A percentile compares a stretch with the other conserved stretches of the same genome.
Evolutionary conservation across 2,113 vertebrate genomes (phyloP).

Genomic region (Neogobius melanostomus): DNA sequence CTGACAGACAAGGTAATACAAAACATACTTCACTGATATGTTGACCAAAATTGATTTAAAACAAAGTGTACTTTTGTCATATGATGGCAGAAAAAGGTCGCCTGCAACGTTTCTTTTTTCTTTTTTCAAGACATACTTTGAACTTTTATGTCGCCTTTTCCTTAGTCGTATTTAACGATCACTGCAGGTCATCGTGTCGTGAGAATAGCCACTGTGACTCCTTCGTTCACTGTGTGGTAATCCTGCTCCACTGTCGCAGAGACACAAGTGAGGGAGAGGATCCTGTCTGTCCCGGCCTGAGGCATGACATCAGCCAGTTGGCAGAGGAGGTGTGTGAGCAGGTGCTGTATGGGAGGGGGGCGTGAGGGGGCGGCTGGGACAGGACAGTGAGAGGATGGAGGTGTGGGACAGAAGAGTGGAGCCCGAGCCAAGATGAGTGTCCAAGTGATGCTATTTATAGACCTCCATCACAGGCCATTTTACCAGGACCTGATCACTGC

Average conservation of each 20-base stretch:
- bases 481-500: conserved; percentile 59
- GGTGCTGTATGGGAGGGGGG: conserved; percentile 69
- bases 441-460: conserved; percentile 74
- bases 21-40: no score
- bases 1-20: no score
- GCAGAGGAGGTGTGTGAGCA: conserved; percentile 74
- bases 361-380: conserved; percentile 62
- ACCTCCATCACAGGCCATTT: conserved; percentile 63
- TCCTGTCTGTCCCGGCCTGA: conserved; percentile 58
- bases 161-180: conserved; percentile 3
- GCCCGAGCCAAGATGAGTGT: conserved; percentile 68
- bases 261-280: conserved; percentile 64
- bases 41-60: no score
- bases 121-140: neutral
- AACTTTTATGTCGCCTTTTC: neutral
- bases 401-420: conserved; percentile 66
- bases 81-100: no score
- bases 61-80: no score
- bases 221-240: conserved; percentile 28
- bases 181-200: conserved; percentile 42
- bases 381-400: conserved; percentile 68
- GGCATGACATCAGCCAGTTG: conserved; percentile 75
- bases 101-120: no score
- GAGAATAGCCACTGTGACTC: conserved; percentile 33
- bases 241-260: conserved; percentile 52